Evolutionary conservation across 1,140 invertebrate species (phyloP).

Genomic region (Bradysia coprophila): DNA sequence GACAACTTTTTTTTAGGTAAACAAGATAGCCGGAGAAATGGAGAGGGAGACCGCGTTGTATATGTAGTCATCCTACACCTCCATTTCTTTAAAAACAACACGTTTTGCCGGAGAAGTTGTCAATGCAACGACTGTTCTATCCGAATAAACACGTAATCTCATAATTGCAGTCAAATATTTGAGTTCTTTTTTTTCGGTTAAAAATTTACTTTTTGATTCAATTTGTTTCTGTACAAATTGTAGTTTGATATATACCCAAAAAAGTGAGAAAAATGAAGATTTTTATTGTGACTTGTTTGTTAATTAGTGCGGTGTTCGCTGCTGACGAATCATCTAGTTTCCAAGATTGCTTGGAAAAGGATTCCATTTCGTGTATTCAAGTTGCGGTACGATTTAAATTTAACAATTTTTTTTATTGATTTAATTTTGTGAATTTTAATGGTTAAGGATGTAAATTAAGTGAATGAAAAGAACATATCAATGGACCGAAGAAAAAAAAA

Average conservation of each 20-base stretch:
- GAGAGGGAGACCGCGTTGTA: not conserved
- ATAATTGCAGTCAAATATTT: conserved; percentile 16
- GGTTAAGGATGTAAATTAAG: too few species aligned
- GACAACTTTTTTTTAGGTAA: not conserved
- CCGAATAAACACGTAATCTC: conserved; percentile 21
- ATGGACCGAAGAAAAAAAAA: too few species aligned
- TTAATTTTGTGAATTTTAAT: too few species aligned
- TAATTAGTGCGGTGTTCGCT: not conserved
- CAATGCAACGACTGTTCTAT: conserved; percentile 26
- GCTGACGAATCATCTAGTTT: conserved; percentile 7
- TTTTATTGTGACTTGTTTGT: conserved; percentile 12
- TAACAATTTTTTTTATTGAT: too few species aligned
- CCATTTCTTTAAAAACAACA: conserved; percentile 24
- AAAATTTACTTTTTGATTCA: conserved; percentile 1
- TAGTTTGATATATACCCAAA: not conserved
- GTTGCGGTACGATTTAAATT: conserved; percentile 31
- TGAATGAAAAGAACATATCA: too few species aligned
- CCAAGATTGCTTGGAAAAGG: conserved; percentile 35
- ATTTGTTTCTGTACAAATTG: not conserved
- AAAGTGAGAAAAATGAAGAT: conserved; percentile 13
- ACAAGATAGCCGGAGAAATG: not conserved
- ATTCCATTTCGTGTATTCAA: conserved; percentile 47
- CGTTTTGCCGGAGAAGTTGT: conserved; percentile 23
- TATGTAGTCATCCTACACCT: not conserved
- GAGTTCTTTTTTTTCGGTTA: not conserved